These are phyloP conservation scores for Galaxea fascicularis DNA, from an alignment of 92 coral and sea anemone species.

Conservation along the genomic window DNA sequence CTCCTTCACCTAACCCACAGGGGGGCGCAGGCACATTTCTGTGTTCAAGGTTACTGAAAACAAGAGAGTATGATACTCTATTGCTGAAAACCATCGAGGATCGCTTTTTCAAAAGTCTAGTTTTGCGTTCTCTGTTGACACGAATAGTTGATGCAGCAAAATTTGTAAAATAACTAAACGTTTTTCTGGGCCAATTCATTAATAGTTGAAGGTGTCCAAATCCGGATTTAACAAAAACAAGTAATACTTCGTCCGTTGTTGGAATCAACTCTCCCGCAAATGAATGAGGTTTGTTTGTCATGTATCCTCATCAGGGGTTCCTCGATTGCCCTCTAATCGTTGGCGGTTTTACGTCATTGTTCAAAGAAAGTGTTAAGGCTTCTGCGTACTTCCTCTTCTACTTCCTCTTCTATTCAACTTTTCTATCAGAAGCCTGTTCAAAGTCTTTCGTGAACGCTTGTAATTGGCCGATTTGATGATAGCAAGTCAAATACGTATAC, in stretches of 20 bases:
- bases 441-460: background rate
- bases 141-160: background rate
- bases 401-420: background rate
- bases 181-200: background rate
- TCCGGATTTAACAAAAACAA: background rate
- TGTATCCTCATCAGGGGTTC: background rate
- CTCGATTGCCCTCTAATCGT: background rate
- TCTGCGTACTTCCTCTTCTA: too few relatives aligned
- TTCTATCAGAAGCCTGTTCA: background rate
- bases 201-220: background rate
- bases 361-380: too few relatives aligned
- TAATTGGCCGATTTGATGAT: background rate
- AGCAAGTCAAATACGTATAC: background rate
- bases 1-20: too few relatives aligned
- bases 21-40: too few relatives aligned
- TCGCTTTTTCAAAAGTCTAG: background rate
- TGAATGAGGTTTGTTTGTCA: background rate
- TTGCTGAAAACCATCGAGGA: background rate
- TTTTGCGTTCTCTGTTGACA: background rate
- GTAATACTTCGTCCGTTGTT: background rate
- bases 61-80: background rate
- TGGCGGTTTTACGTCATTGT: too few relatives aligned
- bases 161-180: background rate
- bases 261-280: background rate
- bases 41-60: background rate